phyloP scores from a whole-genome alignment of 2,797 vertebrate genomes.

The Phataginus tetradactyla region DNA sequence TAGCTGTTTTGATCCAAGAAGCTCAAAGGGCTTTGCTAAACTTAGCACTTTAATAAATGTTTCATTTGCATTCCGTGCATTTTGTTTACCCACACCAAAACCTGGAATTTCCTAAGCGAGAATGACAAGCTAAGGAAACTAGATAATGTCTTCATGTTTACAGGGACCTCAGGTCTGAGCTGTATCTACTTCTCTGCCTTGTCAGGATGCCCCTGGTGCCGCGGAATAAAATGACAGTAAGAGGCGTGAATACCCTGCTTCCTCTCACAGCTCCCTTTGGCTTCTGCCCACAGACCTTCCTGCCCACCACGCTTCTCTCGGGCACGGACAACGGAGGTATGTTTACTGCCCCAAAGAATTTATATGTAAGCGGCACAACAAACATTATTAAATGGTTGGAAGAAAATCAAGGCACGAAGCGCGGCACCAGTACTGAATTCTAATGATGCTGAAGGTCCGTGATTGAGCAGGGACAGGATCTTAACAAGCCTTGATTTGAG shows the following conservation, averaged over 20 bases:
- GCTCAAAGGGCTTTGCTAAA: conserved; percentile 77
- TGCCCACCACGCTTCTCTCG: conserved; percentile 63
- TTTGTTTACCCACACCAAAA: conserved; percentile 78
- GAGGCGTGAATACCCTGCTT: conserved; percentile 30
- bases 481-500: conserved; percentile 88
- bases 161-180: not conserved
- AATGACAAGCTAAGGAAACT: not conserved
- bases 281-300: not conserved
- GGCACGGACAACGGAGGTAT: conserved; percentile 80
- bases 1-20: conserved; percentile 77
- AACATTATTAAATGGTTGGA: conserved; percentile 87
- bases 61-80: conserved; percentile 72
- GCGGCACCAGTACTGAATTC: conserved; percentile 83
- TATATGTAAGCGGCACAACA: conserved; percentile 87
- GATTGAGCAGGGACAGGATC: conserved; percentile 85
- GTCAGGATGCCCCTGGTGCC: conserved; percentile 25
- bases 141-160: not conserved
- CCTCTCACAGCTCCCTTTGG: not conserved
- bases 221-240: conserved; percentile 58
- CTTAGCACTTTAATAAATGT: conserved; percentile 81
- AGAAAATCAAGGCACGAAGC: conserved; percentile 85
- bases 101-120: conserved; percentile 61
- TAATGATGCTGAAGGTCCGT: conserved; percentile 83
- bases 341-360: conserved; percentile 84
- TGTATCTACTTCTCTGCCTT: conserved; percentile 66